phyloP scores from a whole-genome alignment of 2,888 invertebrate species.

The Therioaphis trifolii region DNA sequence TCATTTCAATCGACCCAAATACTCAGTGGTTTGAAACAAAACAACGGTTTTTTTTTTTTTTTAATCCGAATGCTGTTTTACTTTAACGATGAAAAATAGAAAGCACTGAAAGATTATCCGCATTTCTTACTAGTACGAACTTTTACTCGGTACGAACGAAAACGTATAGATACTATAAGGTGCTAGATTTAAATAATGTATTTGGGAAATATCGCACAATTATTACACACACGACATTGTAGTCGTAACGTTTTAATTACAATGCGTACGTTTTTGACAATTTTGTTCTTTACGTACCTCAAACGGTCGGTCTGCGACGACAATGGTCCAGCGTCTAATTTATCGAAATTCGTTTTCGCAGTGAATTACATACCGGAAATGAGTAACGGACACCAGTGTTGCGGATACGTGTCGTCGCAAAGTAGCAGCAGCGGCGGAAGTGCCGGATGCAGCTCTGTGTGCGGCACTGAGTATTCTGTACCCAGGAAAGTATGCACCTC shows the following conservation, averaged over 20 bases:
- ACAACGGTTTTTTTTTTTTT: not conserved
- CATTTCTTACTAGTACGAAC: not conserved
- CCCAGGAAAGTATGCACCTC: constrained; percentile 68
- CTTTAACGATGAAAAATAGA: not conserved
- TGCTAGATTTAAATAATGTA: no score
- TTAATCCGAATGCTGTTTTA: not conserved
- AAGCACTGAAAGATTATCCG: not conserved
- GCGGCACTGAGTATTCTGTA: constrained; percentile 74
- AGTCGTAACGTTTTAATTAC: no score
- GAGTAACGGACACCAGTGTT: constrained; percentile 56
- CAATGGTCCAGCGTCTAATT: not conserved
- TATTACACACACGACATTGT: no score
- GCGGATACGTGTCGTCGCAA: constrained; percentile 39
- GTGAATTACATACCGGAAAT: constrained; percentile 56
- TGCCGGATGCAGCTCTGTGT: constrained; percentile 71
- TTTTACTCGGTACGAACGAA: no score
- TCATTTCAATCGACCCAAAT: constrained; percentile 5
- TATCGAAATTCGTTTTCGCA: not conserved
- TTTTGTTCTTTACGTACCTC: not conserved
- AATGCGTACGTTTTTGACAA: not conserved
- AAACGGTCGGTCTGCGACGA: no score
- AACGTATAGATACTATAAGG: no score
- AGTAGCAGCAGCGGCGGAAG: constrained; percentile 67
- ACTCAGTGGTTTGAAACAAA: not conserved
- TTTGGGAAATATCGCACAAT: no score